These are phyloP conservation scores for Mixornis gularis DNA, from an alignment of 2,113 vertebrate species.

Conservation along the genomic window DNA sequence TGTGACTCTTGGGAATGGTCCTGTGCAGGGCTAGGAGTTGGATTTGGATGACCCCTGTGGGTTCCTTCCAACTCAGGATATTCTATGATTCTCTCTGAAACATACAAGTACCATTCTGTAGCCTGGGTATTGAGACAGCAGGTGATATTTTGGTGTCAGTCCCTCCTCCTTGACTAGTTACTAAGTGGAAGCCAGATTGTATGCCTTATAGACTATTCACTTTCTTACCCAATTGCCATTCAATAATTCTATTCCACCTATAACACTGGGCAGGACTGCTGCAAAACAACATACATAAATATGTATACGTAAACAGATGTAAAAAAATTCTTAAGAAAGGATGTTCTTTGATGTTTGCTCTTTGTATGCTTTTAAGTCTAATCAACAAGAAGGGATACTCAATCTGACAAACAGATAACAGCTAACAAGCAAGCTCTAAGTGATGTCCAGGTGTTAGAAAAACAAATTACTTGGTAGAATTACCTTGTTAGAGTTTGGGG, in stretches of 20 bases:
- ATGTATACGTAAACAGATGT: neutral
- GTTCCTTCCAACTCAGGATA: neutral
- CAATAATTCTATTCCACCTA: accelerated
- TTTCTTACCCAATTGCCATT: neutral
- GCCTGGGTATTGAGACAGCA: neutral
- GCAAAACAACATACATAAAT: neutral
- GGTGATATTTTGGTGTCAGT: accelerated
- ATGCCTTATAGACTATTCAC: accelerated
- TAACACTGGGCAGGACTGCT: neutral
- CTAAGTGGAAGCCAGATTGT: accelerated
- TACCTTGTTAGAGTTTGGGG: neutral
- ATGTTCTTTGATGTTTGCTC: neutral
- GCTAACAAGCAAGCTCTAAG: neutral
- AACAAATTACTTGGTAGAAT: neutral
- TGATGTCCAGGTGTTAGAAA: neutral
- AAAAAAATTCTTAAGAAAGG: neutral
- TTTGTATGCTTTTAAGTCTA: neutral
- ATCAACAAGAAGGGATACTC: neutral
- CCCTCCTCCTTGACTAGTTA: neutral
- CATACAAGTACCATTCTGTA: accelerated
- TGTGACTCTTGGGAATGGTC: neutral
- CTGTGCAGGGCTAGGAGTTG: neutral
- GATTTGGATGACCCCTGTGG: neutral
- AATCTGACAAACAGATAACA: neutral
- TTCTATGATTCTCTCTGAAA: neutral